Conservation (phyloP, 2,888 invertebrate genomes). For the Drosophila anceps region DNA sequence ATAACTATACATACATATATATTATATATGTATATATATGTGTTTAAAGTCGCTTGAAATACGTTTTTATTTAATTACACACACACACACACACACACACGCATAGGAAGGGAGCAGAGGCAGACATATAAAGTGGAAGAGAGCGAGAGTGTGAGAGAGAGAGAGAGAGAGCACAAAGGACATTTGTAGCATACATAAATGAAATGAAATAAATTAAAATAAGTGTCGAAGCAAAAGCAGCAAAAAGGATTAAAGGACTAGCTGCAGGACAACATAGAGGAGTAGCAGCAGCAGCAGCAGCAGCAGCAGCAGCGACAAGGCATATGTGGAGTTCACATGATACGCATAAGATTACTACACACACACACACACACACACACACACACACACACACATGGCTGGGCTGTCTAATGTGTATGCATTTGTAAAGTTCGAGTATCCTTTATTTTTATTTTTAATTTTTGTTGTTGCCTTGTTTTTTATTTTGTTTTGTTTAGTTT, state of each 20-base stretch:
- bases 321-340: conserved; percentile 67
- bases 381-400: conserved; percentile 16
- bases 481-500: neutral
- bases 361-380: conserved; percentile 33
- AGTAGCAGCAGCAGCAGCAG: conserved; percentile 30
- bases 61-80: conserved; percentile 73
- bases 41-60: conserved; percentile 46
- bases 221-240: conserved; percentile 73
- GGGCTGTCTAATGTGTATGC: conserved; percentile 78
- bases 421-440: conserved; percentile 80
- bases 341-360: conserved; percentile 70
- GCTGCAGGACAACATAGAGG: conserved; percentile 14
- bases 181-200: conserved; percentile 71
- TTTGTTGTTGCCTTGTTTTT: conserved; percentile 8
- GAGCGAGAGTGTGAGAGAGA: neutral
- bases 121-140: conserved; percentile 23
- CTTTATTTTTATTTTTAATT: conserved; percentile 53
- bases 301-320: conserved; percentile 26
- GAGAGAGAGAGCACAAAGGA: conserved; percentile 50
- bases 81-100: conserved; percentile 19
- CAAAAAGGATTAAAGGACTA: conserved; percentile 65
- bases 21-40: neutral
- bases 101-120: conserved; percentile 1
- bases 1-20: neutral
- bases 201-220: conserved; percentile 79